These are phyloP conservation scores for Zhuqinia jingwanae DNA, from an alignment of 2,888 invertebrate species.

Conservation along the genomic window DNA sequence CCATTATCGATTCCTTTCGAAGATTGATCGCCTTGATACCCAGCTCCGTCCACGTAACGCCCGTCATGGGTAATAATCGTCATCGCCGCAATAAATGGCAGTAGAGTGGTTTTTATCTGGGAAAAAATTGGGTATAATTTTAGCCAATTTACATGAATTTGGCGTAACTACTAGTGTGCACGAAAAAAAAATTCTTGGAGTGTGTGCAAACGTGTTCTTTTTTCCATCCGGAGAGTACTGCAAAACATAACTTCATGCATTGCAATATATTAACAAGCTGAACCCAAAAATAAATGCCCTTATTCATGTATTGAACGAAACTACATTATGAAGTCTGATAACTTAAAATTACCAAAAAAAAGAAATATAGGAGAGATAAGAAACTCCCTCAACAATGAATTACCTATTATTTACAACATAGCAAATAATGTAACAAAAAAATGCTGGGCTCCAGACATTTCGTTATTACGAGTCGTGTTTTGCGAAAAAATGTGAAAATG, in stretches of 20 bases:
- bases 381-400: no score
- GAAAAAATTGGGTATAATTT: constrained; percentile 6
- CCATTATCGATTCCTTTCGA: constrained; percentile 41
- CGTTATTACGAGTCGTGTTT: no score
- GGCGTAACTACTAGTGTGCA: not conserved
- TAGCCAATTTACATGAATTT: constrained; percentile 3
- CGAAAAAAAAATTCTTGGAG: not conserved
- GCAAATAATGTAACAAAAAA: no score
- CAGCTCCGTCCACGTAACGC: constrained; percentile 14
- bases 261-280: not conserved
- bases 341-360: not conserved
- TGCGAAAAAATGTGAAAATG: no score
- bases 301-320: not conserved
- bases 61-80: constrained; percentile 25
- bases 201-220: not conserved
- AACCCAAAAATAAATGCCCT: no score
- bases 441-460: no score
- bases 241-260: not conserved
- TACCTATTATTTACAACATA: no score
- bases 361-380: not conserved
- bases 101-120: constrained; percentile 19
- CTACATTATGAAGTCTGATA: not conserved
- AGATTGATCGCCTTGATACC: constrained; percentile 41
- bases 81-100: not conserved
- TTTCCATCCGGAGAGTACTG: not conserved